Evolutionary conservation across 2,797 vertebrate species (phyloP).

Genomic region (Cossypha heuglini): DNA sequence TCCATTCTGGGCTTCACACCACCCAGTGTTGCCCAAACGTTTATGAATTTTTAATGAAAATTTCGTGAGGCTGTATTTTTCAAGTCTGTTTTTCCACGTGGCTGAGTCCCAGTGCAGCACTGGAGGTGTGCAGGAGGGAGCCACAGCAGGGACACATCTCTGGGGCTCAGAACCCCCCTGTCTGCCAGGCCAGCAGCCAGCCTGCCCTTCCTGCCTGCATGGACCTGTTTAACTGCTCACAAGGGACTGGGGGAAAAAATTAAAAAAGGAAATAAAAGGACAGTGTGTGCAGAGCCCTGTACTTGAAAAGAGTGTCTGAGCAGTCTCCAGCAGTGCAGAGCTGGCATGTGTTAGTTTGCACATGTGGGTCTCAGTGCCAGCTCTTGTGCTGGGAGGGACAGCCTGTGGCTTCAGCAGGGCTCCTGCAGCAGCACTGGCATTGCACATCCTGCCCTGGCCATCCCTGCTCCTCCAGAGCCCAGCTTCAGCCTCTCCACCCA

Average conservation of each 20-base stretch:
- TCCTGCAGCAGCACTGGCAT: fast-evolving
- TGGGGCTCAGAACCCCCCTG: not conserved
- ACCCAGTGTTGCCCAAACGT: fast-evolving
- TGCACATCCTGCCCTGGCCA: not conserved
- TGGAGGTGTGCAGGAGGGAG: not conserved
- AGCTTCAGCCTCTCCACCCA: fast-evolving
- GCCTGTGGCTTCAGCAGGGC: not conserved
- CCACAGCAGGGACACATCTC: not conserved
- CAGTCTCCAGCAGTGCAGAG: not conserved
- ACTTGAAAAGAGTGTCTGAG: not conserved
- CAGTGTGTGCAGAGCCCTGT: not conserved
- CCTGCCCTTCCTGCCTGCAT: not conserved
- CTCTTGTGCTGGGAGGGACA: fast-evolving
- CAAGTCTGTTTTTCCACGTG: fast-evolving
- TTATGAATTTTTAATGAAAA: not conserved
- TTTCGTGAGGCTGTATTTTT: not conserved
- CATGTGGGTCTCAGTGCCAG: not conserved
- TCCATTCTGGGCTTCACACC: not conserved
- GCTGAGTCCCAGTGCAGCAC: not conserved
- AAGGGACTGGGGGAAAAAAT: not conserved
- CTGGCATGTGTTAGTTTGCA: not conserved
- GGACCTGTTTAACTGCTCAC: not conserved
- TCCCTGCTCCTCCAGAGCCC: not conserved
- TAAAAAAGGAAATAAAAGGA: not conserved
- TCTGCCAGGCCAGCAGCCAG: not conserved